phyloP scores from a whole-genome alignment of 2,888 invertebrate genomes.

The Polyommatus icarus region DNA sequence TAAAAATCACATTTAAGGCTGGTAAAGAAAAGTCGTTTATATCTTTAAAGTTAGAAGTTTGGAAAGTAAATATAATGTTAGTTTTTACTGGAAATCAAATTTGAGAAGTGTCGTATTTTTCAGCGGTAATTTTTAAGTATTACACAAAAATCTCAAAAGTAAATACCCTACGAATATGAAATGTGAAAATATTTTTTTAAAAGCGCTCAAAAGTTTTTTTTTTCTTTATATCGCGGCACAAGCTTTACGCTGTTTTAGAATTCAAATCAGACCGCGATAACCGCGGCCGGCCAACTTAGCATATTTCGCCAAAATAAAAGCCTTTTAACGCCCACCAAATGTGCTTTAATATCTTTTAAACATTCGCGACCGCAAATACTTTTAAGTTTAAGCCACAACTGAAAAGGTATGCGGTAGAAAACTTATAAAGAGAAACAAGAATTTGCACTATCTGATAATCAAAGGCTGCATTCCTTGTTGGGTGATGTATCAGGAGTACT shows the following conservation, averaged over 20 bases:
- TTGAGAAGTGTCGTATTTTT: too few relatives aligned
- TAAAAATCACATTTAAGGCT: neutral
- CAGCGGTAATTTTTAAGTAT: too few relatives aligned
- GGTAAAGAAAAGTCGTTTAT: neutral
- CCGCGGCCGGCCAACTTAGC: neutral
- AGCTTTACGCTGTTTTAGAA: neutral
- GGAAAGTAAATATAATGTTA: neutral
- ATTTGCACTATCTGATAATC: neutral
- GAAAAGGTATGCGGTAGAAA: neutral
- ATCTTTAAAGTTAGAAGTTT: neutral
- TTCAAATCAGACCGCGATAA: conserved; percentile 18
- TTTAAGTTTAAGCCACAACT: neutral
- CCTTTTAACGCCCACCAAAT: conserved; percentile 8
- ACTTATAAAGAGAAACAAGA: neutral
- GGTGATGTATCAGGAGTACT: neutral
- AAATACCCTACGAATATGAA: neutral
- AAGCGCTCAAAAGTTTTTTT: neutral
- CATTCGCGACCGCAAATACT: neutral
- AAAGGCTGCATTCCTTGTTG: neutral
- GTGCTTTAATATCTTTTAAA: conserved; percentile 1
- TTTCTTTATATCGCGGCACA: neutral
- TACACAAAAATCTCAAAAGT: neutral
- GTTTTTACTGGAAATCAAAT: neutral
- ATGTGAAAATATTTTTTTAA: neutral
- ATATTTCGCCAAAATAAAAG: conserved; percentile 27